Evolutionary conservation across 2,888 invertebrate species (phyloP).

Genomic region (Campoplex capitator): DNA sequence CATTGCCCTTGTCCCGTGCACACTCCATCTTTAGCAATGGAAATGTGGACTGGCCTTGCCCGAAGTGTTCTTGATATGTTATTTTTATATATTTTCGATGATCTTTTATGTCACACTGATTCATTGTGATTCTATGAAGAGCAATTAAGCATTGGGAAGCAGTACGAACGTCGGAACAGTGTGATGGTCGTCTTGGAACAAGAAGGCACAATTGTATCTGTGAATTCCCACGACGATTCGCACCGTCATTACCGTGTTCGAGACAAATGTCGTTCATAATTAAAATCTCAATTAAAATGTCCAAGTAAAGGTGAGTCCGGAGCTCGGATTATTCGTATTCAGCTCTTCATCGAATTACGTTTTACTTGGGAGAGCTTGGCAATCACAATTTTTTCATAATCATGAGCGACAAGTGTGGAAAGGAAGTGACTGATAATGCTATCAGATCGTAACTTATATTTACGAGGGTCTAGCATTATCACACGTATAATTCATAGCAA

Average conservation of each 20-base stretch:
- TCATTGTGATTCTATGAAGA: constrained; percentile 46
- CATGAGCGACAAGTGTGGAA: background rate
- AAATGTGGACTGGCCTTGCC: constrained; percentile 59
- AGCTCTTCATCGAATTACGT: background rate
- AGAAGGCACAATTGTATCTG: constrained; percentile 30
- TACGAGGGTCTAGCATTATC: background rate
- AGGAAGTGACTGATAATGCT: constrained; percentile 13
- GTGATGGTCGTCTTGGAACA: constrained; percentile 26
- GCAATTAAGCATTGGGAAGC: constrained; percentile 30
- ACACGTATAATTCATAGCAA: constrained; percentile 11
- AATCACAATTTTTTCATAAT: background rate
- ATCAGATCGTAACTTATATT: constrained; percentile 12
- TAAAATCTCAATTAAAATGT: constrained; percentile 34
- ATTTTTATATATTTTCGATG: constrained; percentile 36
- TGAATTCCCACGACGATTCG: constrained; percentile 43
- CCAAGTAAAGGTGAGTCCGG: background rate
- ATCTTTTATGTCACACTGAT: constrained; percentile 61
- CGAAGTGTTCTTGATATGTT: constrained; percentile 55
- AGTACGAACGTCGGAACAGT: constrained; percentile 25
- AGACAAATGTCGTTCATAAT: constrained; percentile 27
- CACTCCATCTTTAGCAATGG: constrained; percentile 42
- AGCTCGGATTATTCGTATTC: background rate
- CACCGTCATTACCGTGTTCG: background rate
- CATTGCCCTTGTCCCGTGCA: constrained; percentile 46
- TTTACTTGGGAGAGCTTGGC: background rate